A percentile compares a stretch with the other conserved stretches of the same genome.
These are phyloP conservation scores for Willowsia nigromaculata DNA, from an alignment of 2,888 invertebrate species.

Conservation along the genomic window DNA sequence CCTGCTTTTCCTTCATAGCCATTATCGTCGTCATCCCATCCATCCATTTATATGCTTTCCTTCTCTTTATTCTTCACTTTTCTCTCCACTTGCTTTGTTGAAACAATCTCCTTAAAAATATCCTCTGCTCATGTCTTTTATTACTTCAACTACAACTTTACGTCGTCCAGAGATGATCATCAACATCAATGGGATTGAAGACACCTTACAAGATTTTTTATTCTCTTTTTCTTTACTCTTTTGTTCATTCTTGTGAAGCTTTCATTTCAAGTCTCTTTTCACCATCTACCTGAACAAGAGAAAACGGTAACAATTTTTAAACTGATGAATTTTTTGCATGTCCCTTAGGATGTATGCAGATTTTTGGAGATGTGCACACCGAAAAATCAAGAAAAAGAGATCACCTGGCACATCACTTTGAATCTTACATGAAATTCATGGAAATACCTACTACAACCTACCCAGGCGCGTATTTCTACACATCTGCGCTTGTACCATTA, in stretches of 20 bases:
- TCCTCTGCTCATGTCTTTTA: neutral
- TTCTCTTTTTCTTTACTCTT: neutral
- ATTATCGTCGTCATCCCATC: neutral
- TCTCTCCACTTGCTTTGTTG: neutral
- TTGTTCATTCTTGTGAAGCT: neutral
- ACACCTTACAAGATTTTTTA: neutral
- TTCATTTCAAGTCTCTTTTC: neutral
- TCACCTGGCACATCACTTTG: no score
- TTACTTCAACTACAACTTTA: neutral
- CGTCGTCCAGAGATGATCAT: neutral
- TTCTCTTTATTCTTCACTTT: neutral
- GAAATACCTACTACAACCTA: no score
- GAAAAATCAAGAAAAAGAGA: neutral
- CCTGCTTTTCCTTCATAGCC: conserved; percentile 2
- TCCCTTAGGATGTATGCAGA: neutral
- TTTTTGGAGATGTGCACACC: neutral
- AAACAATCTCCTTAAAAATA: conserved; percentile 48
- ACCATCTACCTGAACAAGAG: neutral
- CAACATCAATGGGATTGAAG: neutral
- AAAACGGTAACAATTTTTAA: neutral
- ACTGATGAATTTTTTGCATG: neutral
- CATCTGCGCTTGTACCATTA: no score
- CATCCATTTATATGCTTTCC: neutral
- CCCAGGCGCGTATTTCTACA: no score
- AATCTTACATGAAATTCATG: no score